Conservation (phyloP, 2,888 invertebrate species). For the Neria commutata region DNA sequence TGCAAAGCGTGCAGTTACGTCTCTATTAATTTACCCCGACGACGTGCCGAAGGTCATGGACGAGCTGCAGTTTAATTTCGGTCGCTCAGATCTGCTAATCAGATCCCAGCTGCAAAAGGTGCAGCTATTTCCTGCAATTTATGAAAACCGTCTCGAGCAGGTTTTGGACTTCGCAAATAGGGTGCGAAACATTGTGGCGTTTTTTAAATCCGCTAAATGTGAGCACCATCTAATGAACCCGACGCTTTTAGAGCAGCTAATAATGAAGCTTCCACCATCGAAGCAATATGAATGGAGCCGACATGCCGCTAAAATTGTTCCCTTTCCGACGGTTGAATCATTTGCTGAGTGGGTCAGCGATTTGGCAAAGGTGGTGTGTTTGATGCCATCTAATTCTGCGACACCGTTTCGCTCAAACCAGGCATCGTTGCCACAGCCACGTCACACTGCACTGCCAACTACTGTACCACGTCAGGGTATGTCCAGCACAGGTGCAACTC, state of each 20-base stretch:
- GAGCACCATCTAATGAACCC: conserved; percentile 15
- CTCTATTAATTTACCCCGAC: too few relatives aligned
- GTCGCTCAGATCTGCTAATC: conserved; percentile 12
- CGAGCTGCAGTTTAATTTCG: conserved; percentile 20
- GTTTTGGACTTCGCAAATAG: conserved; percentile 10
- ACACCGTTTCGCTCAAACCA: background rate
- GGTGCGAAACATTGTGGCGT: conserved; percentile 7
- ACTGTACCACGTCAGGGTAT: too few relatives aligned
- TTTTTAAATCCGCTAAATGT: conserved; percentile 11
- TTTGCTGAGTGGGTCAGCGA: conserved; percentile 1
- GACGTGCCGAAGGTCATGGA: conserved; percentile 10
- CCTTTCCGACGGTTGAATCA: background rate
- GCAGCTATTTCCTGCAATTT: background rate
- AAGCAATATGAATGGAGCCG: conserved; percentile 19
- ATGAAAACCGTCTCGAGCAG: conserved; percentile 4
- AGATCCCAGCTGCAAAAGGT: conserved; percentile 7
- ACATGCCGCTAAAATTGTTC: conserved; percentile 7
- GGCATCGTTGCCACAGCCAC: background rate
- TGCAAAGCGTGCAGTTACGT: too few relatives aligned
- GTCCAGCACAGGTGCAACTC: too few relatives aligned
- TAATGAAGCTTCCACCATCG: conserved; percentile 11
- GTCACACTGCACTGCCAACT: background rate
- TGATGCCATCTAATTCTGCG: background rate
- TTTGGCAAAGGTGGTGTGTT: background rate
- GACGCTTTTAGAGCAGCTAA: conserved; percentile 13